Base-by-base conservation (phyloP, 2,888 invertebrate species). In the Phortica okadai region DNA sequence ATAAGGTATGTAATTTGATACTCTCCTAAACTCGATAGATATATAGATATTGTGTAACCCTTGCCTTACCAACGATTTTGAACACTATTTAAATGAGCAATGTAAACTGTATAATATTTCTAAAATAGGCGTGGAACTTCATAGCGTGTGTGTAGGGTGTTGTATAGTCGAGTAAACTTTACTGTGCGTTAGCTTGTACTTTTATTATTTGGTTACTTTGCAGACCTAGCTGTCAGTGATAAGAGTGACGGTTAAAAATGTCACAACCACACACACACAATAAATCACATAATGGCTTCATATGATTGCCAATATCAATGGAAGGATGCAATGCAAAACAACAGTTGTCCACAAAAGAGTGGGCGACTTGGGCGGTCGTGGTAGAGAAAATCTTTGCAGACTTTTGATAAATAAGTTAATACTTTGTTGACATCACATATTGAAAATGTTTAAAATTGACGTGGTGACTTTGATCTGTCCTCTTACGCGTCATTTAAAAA, bases 381-480 rank as follows among this genome's bases (percentile, higher is more conserved):
- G 58, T 75, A 67, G 74, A 75, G 74, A 74, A 21, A 62, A 10
- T 62, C 42, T 33, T 73, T 41, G 73, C 78, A 85, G 82, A 82
- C 87, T 80, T 82, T 87, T 87, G 86, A 82, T 85, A 86, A 87
- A 86, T 86, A 86, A 87, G 83, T 86, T 86, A 86, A 86, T 86
- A 86, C 85, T 77, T 74, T 77, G 81, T 76, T 87, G 86, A 83
- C 85, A 83, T 86, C 86, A 83, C 85, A 86, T 86, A 82, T 84
- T 82, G 79, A 78, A 79, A 74, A 70, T 58, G 70, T 64, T 70
- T 70, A 70, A 70, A 70, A 50, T 75, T 77, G 73, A 62, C 79
- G 77, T 74, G 21, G 45, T 25, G 50, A 67, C 56, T 69, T 44
- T 25, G 8, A 11, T 76, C 76, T 80, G 75, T 78, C 76, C 73